Base-by-base conservation (phyloP, 2,888 invertebrate species). In the Blastobasis adustella region DNA sequence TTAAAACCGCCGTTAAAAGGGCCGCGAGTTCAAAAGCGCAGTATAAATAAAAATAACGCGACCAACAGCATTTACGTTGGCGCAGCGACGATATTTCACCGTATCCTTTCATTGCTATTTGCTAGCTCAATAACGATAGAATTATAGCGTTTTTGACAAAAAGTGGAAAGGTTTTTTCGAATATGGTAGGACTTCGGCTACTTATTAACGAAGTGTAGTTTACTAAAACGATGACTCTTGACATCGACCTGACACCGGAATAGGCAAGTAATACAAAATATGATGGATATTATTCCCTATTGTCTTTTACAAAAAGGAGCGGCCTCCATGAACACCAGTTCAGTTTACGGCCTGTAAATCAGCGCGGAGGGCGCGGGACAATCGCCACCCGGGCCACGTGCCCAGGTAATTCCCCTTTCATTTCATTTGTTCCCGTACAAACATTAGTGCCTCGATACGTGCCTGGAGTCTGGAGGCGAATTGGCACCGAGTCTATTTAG, bases 1-100 rank as follows among this genome's bases (percentile, higher is more conserved):
- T 84, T 85, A 83, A 81, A 85, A 82, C 70, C 79, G 77, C 79
- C 79, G 79, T 82, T 84, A 82, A 84, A 83, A 80, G 79, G 78
- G 77, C 72, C 69, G 72, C 71, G 76, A 71, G 77, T 74, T 82
- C 78, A 81, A 83, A 84, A 79, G 81, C 79, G 66, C 65, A 77
- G 73, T 80, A 84, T 83, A 85, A 83, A 85, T 87, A 84, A 82
- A 23, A 23, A 23, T 23, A 23, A 23, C 82, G 69, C 71, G 69
- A 66, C 69, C 68, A 73, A 68, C 69, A 72, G 76, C 76, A 74
- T 80, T 82, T 80, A 80, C 76, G 71, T 71, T 70, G 23, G 23
- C 23, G 23, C 23, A 66, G 69, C 70, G 73, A 77, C 76, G 75
- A 75, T 78, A 78, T 82, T 81, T 82, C 75, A 78, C 76, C 71